Base-by-base conservation (phyloP, 2,113 vertebrate genomes). In the Upupa epops region DNA sequence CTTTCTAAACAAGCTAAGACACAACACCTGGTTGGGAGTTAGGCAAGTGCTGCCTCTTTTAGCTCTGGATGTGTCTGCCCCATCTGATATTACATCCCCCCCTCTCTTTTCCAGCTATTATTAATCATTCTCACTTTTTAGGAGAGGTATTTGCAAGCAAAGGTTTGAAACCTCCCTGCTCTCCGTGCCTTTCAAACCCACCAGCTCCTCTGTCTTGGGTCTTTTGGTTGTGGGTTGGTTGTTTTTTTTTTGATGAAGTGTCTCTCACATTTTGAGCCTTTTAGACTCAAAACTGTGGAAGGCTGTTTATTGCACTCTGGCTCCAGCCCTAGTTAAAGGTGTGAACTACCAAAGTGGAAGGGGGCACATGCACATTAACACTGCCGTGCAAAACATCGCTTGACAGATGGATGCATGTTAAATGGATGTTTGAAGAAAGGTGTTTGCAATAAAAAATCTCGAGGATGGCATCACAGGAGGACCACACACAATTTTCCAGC, bases 291-390 rank as follows among this genome's bases (percentile, higher is more conserved):
- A 95, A 84, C 75, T 32, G 75, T 86, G 91, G 93, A 96, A 96
- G 86, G 36, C 94, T 96, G 94, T 96, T 96, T 96, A 95, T 90
- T 96, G 91, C 74, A 88, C 70, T 96, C 73, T 76, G 70, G 64
- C 86, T 96, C 96, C 55, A 96, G 95, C 68, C 85, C 90, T 89
- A 94, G 76, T 95, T 96, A 95, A 95, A 97, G 96, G 88, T 95
- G 86, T 92, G 83, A 96, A 91, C 77, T 95, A 89, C 87, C 96
- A 95, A 85, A 96, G 81, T 96, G 66, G 92, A 95, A 93, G 54
- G 56, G 37, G 83, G 90, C 90, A 93, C 93, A 85, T 3, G 81
- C 71, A 95, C 56, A 96, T 89, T 91, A 96, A 94, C 90, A 93
- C 94, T 48, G 89, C 83, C 80, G 69, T 72, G 80, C 70, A 92